phyloP scores from a whole-genome alignment of 1,140 invertebrate species.

The Papilio aristodemus region DNA sequence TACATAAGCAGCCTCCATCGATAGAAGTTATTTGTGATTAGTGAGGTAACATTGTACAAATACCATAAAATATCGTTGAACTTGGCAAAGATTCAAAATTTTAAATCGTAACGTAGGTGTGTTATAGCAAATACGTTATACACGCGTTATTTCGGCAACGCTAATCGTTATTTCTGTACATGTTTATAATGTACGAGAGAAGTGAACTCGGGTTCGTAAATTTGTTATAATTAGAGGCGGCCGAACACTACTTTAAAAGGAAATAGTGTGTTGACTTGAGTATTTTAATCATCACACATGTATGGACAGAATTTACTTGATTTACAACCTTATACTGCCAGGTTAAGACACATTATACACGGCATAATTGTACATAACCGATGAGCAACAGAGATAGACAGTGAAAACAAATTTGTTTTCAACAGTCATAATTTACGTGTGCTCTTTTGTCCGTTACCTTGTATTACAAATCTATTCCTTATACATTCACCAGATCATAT shows the following conservation, averaged over 20 bases:
- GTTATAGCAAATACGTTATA: constrained; percentile 59
- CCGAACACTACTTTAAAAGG: constrained; percentile 2
- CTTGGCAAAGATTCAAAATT: constrained; percentile 66
- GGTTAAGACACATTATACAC: neutral
- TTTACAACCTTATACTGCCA: no score
- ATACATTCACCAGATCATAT: neutral
- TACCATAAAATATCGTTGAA: constrained; percentile 67
- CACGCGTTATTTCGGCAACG: constrained; percentile 46
- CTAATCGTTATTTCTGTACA: constrained; percentile 39
- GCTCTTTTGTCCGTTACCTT: neutral
- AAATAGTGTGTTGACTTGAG: neutral
- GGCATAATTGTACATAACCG: no score
- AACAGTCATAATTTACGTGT: neutral
- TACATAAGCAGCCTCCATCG: constrained; percentile 45
- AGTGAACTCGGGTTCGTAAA: neutral
- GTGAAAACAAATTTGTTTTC: neutral
- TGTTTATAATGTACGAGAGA: constrained; percentile 41
- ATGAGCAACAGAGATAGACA: no score
- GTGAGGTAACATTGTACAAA: constrained; percentile 71
- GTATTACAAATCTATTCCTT: neutral
- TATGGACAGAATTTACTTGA: no score
- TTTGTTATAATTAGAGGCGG: constrained; percentile 18
- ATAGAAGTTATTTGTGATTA: constrained; percentile 67
- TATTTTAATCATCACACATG: neutral
- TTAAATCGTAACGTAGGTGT: constrained; percentile 54